phyloP scores from a whole-genome alignment of 2,797 vertebrate genomes.

The Sebastes hopkinsi region DNA sequence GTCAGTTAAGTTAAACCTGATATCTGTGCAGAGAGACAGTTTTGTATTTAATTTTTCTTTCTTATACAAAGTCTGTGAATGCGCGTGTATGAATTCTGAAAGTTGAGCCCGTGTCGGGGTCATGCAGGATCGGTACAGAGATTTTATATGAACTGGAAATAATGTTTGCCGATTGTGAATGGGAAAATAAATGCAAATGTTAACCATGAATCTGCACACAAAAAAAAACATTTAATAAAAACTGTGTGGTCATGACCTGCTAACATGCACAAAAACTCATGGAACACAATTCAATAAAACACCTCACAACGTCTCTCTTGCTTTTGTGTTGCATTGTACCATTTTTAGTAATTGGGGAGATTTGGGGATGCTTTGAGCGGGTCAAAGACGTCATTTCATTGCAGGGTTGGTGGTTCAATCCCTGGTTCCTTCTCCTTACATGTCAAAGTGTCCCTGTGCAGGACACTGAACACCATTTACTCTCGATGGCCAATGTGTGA shows the following conservation, averaged over 20 bases:
- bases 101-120: constrained; percentile 32
- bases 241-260: constrained; percentile 45
- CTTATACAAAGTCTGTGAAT: constrained; percentile 17
- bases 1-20: not conserved
- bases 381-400: not conserved
- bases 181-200: constrained; percentile 58
- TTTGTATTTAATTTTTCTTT: constrained; percentile 53
- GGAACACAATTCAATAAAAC: constrained; percentile 59
- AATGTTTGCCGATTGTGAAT: constrained; percentile 67
- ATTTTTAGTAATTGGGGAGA: not conserved
- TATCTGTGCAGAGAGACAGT: constrained; percentile 19
- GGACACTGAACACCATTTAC: not conserved
- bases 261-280: constrained; percentile 48
- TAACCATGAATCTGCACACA: constrained; percentile 39
- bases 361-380: not conserved
- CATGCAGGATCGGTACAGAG: constrained; percentile 44
- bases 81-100: constrained; percentile 39
- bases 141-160: constrained; percentile 79
- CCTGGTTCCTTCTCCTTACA: not conserved
- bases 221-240: constrained; percentile 36
- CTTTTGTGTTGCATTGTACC: not conserved
- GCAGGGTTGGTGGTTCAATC: not conserved
- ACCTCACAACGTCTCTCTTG: constrained; percentile 16
- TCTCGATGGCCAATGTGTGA: not conserved
- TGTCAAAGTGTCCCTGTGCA: not conserved